Evolutionary conservation across 2,888 invertebrate genomes (phyloP).

Genomic region (Oxycera nigricornis): DNA sequence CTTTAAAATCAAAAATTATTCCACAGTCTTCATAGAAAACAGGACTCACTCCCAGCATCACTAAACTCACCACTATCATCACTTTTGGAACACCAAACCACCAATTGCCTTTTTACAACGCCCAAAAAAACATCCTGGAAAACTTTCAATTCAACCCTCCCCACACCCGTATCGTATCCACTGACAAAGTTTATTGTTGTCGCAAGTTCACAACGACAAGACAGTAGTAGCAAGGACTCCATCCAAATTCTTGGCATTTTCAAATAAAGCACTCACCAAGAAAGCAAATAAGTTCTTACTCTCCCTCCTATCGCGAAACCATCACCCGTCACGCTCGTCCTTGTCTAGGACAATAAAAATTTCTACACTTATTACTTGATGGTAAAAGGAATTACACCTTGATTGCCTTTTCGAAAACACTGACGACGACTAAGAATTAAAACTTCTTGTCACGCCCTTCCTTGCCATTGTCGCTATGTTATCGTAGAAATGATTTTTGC

Average conservation of each 20-base stretch:
- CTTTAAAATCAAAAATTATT: no score
- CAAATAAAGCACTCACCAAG: constrained; percentile 7
- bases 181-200: neutral
- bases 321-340: neutral
- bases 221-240: neutral
- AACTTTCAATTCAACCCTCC: neutral
- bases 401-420: constrained; percentile 34
- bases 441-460: constrained; percentile 20
- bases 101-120: no score
- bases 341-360: constrained; percentile 34
- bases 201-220: neutral
- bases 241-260: neutral
- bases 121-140: neutral
- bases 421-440: constrained; percentile 16
- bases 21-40: no score
- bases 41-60: no score
- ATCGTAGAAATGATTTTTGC: neutral
- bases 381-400: constrained; percentile 27
- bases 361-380: constrained; percentile 30
- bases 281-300: constrained; percentile 17
- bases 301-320: neutral
- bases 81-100: no score
- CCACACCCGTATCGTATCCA: neutral
- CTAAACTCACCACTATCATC: no score
- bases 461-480: neutral